Base-by-base conservation (phyloP, 2,888 invertebrate species). In the Imbricaverruca yamaguchii region DNA sequence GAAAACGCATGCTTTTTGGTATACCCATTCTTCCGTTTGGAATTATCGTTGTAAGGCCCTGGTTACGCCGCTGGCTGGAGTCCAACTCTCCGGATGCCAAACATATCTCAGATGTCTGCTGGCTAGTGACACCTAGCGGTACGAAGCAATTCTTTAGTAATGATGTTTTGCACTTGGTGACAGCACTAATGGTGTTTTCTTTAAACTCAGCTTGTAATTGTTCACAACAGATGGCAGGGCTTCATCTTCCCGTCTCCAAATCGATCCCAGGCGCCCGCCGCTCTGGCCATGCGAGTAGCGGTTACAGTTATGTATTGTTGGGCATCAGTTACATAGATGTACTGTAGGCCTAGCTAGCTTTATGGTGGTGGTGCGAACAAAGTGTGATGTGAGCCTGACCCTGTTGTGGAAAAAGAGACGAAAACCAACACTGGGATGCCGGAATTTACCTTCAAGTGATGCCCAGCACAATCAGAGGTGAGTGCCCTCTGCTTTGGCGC, bases 381-480 rank as follows among this genome's bases (percentile, higher is more conserved):
- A 74, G 7, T 74, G 21, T 53, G 74, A 53, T 74, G 74, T 74
- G 74, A 74, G 74, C 53, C 10, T 74, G 25, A 74, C 9, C 12
- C 53, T 74, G 53, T 53, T 74, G 15, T 53, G 74, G 74, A 74
- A 74, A 21, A 74, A 39, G 74, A 15, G 74, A 18, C 74, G 53
- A 8, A 74, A 74, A 53, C 53, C 53, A 18, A 2, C 74, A 39
- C 74, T 74, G 74, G 74, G 74, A 74, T 74, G 74, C 53, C 10
- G 74, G 25, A 69, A 23, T 18, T 53, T 7, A 21, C 74, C 53
- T n/a, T 74, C 18, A 53, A 25, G 74, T 53, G 53, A 74, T 74
- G 74, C 74, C 74, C 74, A 74, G 74, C 53, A 74, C 74, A 18
- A 74, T 74, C 74, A 15, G 74, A 74, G 74, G 74, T 74, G 53